phyloP scores from a whole-genome alignment of 2,888 invertebrate genomes.

The Mycogona germanica region DNA sequence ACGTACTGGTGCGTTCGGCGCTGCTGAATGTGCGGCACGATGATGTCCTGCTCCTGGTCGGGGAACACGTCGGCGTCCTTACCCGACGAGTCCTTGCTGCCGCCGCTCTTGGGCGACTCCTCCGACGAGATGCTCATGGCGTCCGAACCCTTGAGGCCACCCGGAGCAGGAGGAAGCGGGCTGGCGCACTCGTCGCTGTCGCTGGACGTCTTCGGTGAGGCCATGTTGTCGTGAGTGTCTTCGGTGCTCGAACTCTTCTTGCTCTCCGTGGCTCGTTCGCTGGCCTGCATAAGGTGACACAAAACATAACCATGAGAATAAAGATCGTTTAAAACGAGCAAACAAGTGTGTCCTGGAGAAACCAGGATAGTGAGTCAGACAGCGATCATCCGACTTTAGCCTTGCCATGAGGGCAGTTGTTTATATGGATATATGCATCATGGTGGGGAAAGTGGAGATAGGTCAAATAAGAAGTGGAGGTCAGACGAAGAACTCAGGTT shows the following conservation, averaged over 20 bases:
- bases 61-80: constrained; percentile 5
- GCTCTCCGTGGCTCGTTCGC: constrained; percentile 11
- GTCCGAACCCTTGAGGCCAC: constrained; percentile 16
- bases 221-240: constrained; percentile 11
- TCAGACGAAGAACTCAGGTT: too few relatives aligned
- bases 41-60: constrained; percentile 12
- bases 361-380: too few relatives aligned
- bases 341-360: too few relatives aligned
- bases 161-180: background rate
- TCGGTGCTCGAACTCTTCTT: constrained; percentile 6
- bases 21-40: constrained; percentile 19
- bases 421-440: too few relatives aligned
- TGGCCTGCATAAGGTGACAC: constrained; percentile 13
- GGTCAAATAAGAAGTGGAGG: too few relatives aligned
- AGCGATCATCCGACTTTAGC: too few relatives aligned
- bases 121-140: constrained; percentile 22
- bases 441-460: too few relatives aligned
- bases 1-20: constrained; percentile 15
- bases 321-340: too few relatives aligned
- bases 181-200: constrained; percentile 6
- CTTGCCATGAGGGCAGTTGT: too few relatives aligned
- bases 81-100: constrained; percentile 3
- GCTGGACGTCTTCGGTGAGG: constrained; percentile 6
- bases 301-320: too few relatives aligned
- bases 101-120: constrained; percentile 16